These are phyloP conservation scores for Coracias cyanogaster DNA, from an alignment of 2,797 vertebrate genomes.

Conservation along the genomic window DNA sequence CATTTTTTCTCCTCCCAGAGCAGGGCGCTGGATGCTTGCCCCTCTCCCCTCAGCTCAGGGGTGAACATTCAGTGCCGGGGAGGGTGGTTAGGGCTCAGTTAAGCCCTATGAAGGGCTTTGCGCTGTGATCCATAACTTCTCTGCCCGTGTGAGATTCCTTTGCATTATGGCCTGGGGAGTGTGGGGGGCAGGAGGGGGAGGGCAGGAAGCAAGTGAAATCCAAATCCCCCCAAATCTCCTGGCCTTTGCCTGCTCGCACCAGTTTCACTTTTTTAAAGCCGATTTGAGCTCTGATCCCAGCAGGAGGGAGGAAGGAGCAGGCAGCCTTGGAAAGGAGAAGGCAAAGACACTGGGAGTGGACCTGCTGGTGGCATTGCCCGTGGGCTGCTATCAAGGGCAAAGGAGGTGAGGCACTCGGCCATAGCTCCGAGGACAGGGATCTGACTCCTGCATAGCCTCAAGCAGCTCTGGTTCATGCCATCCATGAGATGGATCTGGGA, in stretches of 20 bases:
- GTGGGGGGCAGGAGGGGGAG: constrained; percentile 11
- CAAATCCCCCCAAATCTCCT: constrained; percentile 74
- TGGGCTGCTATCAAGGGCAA: not conserved
- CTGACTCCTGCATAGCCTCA: not conserved
- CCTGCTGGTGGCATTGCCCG: not conserved
- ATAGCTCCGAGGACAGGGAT: not conserved
- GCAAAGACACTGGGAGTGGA: not conserved
- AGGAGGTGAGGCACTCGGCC: not conserved
- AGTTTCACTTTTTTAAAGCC: constrained; percentile 75
- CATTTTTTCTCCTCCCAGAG: not conserved
- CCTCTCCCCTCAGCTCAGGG: accelerated
- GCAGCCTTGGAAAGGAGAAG: constrained; percentile 23
- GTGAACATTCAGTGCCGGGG: not conserved
- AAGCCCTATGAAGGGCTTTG: constrained; percentile 41
- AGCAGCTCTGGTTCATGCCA: not conserved
- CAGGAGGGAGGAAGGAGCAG: constrained; percentile 29
- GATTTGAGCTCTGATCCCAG: constrained; percentile 72
- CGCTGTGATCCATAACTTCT: constrained; percentile 39
- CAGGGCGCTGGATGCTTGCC: not conserved
- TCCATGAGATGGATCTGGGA: accelerated
- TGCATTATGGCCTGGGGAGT: not conserved
- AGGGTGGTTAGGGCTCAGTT: not conserved
- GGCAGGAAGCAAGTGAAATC: constrained; percentile 70
- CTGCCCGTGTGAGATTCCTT: constrained; percentile 44
- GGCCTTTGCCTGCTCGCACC: constrained; percentile 73